Percentiles rank a stretch among this genome's conserved stretches.
Evolutionary conservation across 2,113 vertebrate genomes (phyloP).

Genomic region (Coptodon rendalli): DNA sequence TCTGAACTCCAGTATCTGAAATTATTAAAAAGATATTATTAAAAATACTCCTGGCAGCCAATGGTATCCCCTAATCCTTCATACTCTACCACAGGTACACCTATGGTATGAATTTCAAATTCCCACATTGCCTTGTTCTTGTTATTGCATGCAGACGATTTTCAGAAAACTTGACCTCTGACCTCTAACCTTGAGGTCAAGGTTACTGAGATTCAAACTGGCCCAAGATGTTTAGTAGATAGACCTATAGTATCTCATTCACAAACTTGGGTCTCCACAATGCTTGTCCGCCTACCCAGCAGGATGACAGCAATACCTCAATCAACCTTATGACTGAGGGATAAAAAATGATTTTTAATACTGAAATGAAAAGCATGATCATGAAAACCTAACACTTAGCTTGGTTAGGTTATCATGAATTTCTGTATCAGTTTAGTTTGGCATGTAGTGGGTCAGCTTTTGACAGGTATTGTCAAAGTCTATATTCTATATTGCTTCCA

Average conservation of each 20-base stretch:
- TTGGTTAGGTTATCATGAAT: not conserved
- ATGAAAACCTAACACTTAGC: accelerated
- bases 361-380: not conserved
- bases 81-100: not conserved
- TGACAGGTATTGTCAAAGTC: not conserved
- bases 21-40: accelerated
- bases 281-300: not conserved
- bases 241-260: not conserved
- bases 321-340: not conserved
- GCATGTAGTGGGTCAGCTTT: not conserved
- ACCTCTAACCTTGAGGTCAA: accelerated
- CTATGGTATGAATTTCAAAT: not conserved
- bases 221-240: accelerated
- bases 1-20: accelerated
- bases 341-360: not conserved
- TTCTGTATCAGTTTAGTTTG: too few relatives aligned
- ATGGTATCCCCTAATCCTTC: not conserved
- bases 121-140: not conserved
- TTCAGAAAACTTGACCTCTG: not conserved
- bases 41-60: not conserved
- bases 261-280: not conserved
- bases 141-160: not conserved
- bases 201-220: not conserved
- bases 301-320: not conserved
- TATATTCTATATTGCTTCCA: not conserved